Evolutionary conservation across 53 echinoderm and acorn worm genomes (phyloP).

Genomic region (Apostichopus leukothele): DNA sequence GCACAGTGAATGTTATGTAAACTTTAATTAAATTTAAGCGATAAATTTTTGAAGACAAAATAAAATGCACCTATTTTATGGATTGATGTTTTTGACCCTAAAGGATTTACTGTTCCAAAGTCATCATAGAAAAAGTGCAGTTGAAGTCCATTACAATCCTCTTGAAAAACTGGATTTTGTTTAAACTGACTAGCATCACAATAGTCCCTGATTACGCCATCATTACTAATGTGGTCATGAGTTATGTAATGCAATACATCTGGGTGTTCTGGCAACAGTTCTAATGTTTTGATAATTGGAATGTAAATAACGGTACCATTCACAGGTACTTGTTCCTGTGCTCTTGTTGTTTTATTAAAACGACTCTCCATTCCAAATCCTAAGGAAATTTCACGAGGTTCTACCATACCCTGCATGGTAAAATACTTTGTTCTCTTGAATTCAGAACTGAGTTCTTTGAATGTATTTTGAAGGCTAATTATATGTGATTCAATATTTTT

Average conservation of each 20-base stretch:
- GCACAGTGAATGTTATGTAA: too few relatives aligned
- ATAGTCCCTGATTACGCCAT: slow-evolving; percentile 41
- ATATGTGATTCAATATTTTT: slow-evolving; percentile 46
- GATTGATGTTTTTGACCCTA: too few relatives aligned
- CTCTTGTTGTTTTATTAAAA: slow-evolving; percentile 36
- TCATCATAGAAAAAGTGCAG: too few relatives aligned
- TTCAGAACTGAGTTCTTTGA: slow-evolving; percentile 19
- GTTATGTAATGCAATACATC: slow-evolving; percentile 44
- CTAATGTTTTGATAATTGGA: slow-evolving; percentile 53
- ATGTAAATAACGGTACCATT: not conserved
- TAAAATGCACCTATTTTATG: too few relatives aligned
- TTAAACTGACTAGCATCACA: slow-evolving; percentile 5
- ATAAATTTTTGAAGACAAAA: too few relatives aligned
- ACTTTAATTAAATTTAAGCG: too few relatives aligned
- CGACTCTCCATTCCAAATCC: slow-evolving; percentile 54
- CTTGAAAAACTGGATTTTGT: slow-evolving; percentile 43
- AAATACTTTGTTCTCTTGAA: slow-evolving; percentile 44
- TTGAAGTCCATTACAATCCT: slow-evolving; percentile 43
- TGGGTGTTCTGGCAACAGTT: slow-evolving; percentile 46
- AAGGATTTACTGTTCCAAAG: too few relatives aligned
- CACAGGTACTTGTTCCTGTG: slow-evolving; percentile 54
- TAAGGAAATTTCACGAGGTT: slow-evolving; percentile 50
- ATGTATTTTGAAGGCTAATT: slow-evolving; percentile 39
- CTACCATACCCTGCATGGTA: slow-evolving; percentile 41
- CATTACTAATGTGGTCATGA: slow-evolving; percentile 43